Conservation (phyloP, 2,113 vertebrate species). For the Pycnonotus jocosus region DNA sequence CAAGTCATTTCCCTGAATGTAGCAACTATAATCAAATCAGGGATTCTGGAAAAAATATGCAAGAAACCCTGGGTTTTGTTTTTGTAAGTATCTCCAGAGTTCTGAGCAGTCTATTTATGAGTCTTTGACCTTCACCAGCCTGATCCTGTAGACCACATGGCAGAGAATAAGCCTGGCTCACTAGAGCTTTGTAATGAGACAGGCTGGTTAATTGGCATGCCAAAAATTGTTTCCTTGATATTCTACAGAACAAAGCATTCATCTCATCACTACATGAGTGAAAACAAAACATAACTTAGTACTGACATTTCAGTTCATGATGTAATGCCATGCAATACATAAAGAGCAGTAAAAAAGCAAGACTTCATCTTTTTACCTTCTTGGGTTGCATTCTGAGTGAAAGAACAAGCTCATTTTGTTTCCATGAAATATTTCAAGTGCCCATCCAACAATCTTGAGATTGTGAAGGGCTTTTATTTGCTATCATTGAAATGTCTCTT, state of each 20-base stretch:
- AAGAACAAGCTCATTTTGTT: slow-evolving; percentile 6
- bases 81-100: background rate
- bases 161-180: background rate
- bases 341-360: background rate
- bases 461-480: background rate
- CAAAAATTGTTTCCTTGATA: slow-evolving; percentile 13
- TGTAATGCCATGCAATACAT: background rate
- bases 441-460: background rate
- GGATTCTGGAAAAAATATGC: background rate
- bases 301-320: slow-evolving; percentile 15
- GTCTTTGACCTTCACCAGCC: background rate
- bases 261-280: background rate
- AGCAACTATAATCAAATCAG: background rate
- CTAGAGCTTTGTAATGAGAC: background rate
- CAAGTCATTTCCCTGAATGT: background rate
- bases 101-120: background rate
- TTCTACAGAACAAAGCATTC: background rate
- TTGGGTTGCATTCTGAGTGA: background rate
- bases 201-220: background rate
- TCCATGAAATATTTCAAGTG: background rate
- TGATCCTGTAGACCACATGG: background rate
- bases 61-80: background rate
- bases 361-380: slow-evolving; percentile 12
- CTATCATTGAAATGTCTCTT: background rate
- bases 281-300: slow-evolving; percentile 19